These are phyloP conservation scores for Alfaro cultratus DNA, from an alignment of 2,797 vertebrate species.

Conservation along the genomic window DNA sequence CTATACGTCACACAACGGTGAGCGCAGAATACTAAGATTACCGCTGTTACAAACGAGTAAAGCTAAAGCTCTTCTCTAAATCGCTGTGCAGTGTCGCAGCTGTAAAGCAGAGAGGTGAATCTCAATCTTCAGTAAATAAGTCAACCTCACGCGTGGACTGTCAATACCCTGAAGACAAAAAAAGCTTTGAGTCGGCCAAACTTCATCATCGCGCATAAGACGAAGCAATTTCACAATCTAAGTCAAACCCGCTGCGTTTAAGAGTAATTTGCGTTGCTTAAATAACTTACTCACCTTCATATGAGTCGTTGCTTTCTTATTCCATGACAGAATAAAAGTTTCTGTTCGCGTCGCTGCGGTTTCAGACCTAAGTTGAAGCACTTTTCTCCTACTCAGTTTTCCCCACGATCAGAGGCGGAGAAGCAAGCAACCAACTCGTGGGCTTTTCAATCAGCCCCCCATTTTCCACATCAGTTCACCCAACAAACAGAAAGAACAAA, in stretches of 20 bases:
- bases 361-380: background rate
- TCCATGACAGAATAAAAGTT: conserved; percentile 15
- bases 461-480: background rate
- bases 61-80: background rate
- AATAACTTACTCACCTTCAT: conserved; percentile 40
- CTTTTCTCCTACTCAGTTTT: conserved; percentile 2
- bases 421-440: background rate
- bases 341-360: conserved; percentile 7
- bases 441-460: background rate
- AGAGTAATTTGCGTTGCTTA: background rate
- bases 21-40: background rate
- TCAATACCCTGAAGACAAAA: conserved; percentile 32
- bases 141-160: conserved; percentile 17
- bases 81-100: background rate
- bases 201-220: background rate
- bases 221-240: background rate
- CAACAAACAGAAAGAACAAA: background rate
- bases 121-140: conserved; percentile 3
- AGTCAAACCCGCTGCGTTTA: background rate
- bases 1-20: background rate
- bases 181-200: conserved; percentile 13
- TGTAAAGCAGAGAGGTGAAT: background rate
- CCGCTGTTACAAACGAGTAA: background rate
- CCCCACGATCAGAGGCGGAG: conserved; percentile 3
- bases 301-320: background rate